phyloP scores from a whole-genome alignment of 2,888 invertebrate genomes.

The Trissoscelio sp. region DNA sequence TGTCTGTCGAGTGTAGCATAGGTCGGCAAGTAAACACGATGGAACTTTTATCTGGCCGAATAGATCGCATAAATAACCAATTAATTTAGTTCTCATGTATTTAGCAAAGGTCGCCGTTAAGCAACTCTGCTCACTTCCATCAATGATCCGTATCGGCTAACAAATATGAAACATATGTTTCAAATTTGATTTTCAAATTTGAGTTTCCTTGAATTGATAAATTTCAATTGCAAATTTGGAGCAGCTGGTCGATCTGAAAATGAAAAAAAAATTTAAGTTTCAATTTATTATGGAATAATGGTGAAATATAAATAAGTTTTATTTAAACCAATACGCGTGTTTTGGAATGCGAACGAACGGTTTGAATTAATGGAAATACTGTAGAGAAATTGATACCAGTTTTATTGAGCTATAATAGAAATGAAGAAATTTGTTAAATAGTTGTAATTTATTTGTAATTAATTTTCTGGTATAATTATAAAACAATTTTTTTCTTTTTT shows the following conservation, averaged over 20 bases:
- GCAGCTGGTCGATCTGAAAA: too few species aligned
- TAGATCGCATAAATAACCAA: constrained; percentile 64
- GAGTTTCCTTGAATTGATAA: neutral
- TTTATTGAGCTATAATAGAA: neutral
- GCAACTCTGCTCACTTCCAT: constrained; percentile 33
- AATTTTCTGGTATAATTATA: too few species aligned
- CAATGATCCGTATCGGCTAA: constrained; percentile 43
- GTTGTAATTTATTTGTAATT: too few species aligned
- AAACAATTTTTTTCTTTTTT: neutral
- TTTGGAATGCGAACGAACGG: constrained; percentile 15
- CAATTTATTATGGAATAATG: constrained; percentile 9
- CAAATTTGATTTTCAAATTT: constrained; percentile 5
- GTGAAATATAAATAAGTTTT: constrained; percentile 19
- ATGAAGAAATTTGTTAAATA: too few species aligned
- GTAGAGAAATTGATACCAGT: neutral
- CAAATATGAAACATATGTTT: constrained; percentile 47
- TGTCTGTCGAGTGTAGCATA: constrained; percentile 25
- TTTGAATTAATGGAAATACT: neutral
- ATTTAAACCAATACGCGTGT: constrained; percentile 1
- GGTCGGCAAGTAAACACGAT: constrained; percentile 52
- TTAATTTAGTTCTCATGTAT: constrained; percentile 64
- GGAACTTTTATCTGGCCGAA: constrained; percentile 52
- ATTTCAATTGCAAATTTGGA: too few species aligned
- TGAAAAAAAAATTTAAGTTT: constrained; percentile 15
- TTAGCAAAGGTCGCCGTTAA: constrained; percentile 50